Evolutionary conservation across 2,888 invertebrate genomes (phyloP).

Genomic region (Griposia aprilina): DNA sequence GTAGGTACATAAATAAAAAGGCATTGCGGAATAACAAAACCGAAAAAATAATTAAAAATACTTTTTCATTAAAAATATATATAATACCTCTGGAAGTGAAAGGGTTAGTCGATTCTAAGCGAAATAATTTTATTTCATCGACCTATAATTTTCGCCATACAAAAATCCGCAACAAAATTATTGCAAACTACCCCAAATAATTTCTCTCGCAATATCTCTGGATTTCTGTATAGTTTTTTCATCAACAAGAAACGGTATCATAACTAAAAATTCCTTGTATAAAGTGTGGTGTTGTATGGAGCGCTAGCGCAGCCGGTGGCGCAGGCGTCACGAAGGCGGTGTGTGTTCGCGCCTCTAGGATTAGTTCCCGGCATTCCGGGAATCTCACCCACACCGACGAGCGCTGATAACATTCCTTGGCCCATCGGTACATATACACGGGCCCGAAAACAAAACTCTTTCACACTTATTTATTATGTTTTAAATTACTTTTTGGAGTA

Average conservation of each 20-base stretch:
- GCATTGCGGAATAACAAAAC: neutral
- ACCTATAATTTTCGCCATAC: neutral
- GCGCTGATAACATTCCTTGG: conserved; percentile 69
- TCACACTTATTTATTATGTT: conserved; percentile 36
- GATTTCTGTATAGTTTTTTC: neutral
- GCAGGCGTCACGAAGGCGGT: conserved; percentile 61
- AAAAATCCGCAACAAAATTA: neutral
- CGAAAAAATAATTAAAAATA: neutral
- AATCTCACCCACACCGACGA: conserved; percentile 62
- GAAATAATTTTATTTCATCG: neutral
- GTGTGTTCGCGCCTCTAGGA: conserved; percentile 71
- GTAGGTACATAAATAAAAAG: neutral
- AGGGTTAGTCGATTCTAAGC: neutral
- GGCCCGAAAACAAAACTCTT: conserved; percentile 48
- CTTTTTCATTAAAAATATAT: neutral
- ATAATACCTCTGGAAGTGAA: neutral
- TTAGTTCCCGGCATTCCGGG: conserved; percentile 72
- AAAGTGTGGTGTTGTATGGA: conserved; percentile 21
- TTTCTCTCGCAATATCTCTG: neutral
- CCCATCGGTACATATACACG: conserved; percentile 35
- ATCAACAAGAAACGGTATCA: neutral
- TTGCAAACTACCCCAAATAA: neutral
- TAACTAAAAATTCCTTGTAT: conserved; percentile 15
- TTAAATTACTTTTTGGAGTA: conserved; percentile 24
- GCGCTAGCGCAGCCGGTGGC: conserved; percentile 53